These are phyloP conservation scores for Oxyruncus cristatus DNA, from an alignment of 2,113 vertebrate species.

Conservation along the genomic window DNA sequence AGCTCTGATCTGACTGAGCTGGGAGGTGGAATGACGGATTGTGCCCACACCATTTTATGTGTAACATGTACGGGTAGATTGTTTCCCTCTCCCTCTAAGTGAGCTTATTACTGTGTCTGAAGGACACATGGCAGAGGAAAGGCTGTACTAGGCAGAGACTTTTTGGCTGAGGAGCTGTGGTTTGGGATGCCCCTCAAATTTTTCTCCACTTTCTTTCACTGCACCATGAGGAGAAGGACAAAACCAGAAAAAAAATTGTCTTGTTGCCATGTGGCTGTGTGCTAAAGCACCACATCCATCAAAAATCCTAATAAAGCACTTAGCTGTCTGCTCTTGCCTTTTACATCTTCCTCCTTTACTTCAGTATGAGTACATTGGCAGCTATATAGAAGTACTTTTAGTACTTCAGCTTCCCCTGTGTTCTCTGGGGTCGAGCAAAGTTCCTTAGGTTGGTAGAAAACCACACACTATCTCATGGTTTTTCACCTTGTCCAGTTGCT, in stretches of 20 bases:
- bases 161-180: background rate
- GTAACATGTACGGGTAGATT: background rate
- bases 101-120: background rate
- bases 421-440: background rate
- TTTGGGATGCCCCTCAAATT: background rate
- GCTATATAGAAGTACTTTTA: background rate
- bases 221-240: background rate
- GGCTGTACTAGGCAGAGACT: background rate
- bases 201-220: background rate
- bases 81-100: background rate
- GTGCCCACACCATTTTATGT: background rate
- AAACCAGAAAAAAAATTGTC: background rate
- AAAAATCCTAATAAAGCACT: background rate
- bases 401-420: background rate
- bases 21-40: rapidly evolving
- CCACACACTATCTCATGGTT: background rate
- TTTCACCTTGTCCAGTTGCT: background rate
- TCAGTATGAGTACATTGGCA: background rate
- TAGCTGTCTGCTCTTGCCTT: background rate
- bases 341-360: background rate
- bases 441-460: background rate
- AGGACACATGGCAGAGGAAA: background rate
- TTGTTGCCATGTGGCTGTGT: background rate
- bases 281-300: background rate
- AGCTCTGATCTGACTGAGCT: background rate